A percentile compares a stretch with the other conserved stretches of the same genome.
Conservation (phyloP, 2,888 invertebrate species). For the Leptinotarsa rubiginosa region DNA sequence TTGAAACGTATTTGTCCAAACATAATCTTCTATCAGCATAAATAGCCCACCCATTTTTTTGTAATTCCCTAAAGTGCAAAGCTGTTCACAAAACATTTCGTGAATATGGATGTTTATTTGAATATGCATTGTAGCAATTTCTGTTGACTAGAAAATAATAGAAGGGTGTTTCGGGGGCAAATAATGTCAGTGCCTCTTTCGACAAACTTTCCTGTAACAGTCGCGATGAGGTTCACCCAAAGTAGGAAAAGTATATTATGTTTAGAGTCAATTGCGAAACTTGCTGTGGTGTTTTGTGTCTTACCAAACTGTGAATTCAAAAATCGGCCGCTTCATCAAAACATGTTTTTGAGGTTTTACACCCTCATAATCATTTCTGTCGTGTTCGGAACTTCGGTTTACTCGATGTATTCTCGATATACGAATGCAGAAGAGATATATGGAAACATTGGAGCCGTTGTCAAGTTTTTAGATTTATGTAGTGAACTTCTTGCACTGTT, state of each 20-base stretch:
- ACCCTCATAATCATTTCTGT: neutral
- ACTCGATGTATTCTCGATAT: neutral
- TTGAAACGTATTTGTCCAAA: neutral
- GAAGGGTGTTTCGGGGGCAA: neutral
- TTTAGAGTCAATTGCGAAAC: conserved; percentile 7
- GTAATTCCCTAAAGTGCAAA: neutral
- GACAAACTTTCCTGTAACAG: neutral
- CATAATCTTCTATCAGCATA: neutral
- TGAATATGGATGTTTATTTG: neutral
- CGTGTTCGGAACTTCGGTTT: neutral
- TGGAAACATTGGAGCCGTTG: neutral
- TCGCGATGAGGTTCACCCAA: conserved; percentile 9
- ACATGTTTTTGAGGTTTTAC: neutral
- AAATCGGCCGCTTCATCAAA: neutral
- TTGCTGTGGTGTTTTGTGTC: neutral
- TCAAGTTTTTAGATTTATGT: neutral
- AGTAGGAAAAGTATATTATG: conserved; percentile 14
- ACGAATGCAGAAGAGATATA: neutral
- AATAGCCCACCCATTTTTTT: neutral
- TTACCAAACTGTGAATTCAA: conserved; percentile 8
- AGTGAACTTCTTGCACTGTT: neutral
- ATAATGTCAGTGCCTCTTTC: neutral
- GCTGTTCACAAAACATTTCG: neutral
- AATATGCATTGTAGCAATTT: neutral
- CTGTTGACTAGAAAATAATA: neutral